phyloP scores from a whole-genome alignment of 2,888 invertebrate genomes.

The Catocala nupta region DNA sequence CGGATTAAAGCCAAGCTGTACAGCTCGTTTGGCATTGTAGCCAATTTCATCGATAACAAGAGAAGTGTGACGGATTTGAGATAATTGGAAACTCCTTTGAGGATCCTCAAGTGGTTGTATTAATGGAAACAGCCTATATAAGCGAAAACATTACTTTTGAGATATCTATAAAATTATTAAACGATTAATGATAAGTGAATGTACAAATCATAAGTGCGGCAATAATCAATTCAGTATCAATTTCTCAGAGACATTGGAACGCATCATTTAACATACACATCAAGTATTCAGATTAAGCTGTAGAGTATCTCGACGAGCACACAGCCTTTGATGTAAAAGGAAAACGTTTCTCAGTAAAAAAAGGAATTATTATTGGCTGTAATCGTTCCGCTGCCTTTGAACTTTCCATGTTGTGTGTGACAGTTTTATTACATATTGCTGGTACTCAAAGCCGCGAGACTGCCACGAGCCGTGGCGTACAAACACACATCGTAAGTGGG shows the following conservation, averaged over 20 bases:
- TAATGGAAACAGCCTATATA: constrained; percentile 10
- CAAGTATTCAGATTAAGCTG: constrained; percentile 30
- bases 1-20: constrained; percentile 41
- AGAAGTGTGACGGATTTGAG: constrained; percentile 32
- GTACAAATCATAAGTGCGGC: too few relatives aligned
- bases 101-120: constrained; percentile 20
- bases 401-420: constrained; percentile 50
- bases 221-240: constrained; percentile 26
- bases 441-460: constrained; percentile 6
- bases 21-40: constrained; percentile 47
- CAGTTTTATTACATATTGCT: constrained; percentile 55
- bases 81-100: constrained; percentile 50
- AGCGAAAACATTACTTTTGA: constrained; percentile 22
- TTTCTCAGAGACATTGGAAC: constrained; percentile 6
- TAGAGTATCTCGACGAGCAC: constrained; percentile 33
- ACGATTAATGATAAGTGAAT: too few relatives aligned
- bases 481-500: constrained; percentile 7
- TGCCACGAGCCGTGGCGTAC: constrained; percentile 3
- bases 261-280: constrained; percentile 44
- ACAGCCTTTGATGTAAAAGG: constrained; percentile 53
- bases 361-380: constrained; percentile 58
- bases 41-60: constrained; percentile 44
- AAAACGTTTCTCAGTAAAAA: constrained; percentile 49
- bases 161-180: too few relatives aligned
- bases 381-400: constrained; percentile 55